phyloP scores from a whole-genome alignment of 2,888 invertebrate genomes.

The Drosophila melanosoma region DNA sequence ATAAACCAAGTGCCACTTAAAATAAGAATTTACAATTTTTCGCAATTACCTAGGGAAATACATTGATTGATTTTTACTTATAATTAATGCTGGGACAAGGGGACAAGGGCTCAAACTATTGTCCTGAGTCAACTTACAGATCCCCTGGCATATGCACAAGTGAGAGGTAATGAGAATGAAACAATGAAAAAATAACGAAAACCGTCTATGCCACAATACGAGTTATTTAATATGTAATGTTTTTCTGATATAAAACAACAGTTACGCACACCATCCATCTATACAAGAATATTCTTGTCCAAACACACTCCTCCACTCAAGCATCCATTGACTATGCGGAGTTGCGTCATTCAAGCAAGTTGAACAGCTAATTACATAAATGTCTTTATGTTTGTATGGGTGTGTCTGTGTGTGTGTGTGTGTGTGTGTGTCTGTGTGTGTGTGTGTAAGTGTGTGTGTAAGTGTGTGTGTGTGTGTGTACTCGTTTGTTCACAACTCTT shows the following conservation, averaged over 20 bases:
- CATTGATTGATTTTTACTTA: not conserved
- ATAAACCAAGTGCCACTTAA: constrained; percentile 22
- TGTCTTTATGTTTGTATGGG: not conserved
- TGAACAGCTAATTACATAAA: constrained; percentile 24
- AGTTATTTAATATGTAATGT: not conserved
- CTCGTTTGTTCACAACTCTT: constrained; percentile 42
- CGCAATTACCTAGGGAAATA: not conserved
- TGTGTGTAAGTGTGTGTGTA: not conserved
- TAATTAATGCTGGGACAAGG: not conserved
- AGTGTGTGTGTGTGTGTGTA: constrained; percentile 5
- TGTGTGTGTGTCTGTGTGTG: not conserved
- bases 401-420: not conserved
- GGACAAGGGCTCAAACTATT: not conserved
- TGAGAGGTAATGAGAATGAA: not conserved
- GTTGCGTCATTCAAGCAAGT: constrained; percentile 12
- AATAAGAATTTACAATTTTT: constrained; percentile 16
- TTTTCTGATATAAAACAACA: constrained; percentile 17
- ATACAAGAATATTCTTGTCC: not conserved
- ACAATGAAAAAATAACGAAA: not conserved
- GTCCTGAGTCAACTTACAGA: not conserved
- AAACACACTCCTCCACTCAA: not conserved
- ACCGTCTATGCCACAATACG: not conserved
- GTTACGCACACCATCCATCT: constrained; percentile 11
- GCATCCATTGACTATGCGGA: constrained; percentile 12
- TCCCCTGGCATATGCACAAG: not conserved